Conservation (phyloP, 1,140 invertebrate species). For the Campoletis sonorensis region DNA sequence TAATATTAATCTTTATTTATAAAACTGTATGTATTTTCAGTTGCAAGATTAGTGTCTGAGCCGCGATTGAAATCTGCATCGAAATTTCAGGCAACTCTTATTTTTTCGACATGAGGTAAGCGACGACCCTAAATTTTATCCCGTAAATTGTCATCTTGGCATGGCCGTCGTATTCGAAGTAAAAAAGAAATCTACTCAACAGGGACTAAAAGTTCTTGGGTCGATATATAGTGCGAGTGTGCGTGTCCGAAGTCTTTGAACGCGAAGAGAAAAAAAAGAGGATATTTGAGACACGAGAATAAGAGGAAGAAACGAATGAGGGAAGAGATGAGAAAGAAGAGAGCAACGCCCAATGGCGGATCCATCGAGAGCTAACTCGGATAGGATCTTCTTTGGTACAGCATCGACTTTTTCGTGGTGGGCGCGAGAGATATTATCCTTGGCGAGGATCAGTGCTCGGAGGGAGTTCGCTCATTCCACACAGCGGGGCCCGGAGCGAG, state of each 20-base stretch:
- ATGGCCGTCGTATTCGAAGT: neutral
- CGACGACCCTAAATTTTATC: too few species aligned
- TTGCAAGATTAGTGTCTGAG: too few species aligned
- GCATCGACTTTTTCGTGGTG: constrained; percentile 14
- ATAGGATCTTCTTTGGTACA: constrained; percentile 35
- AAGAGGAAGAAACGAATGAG: constrained; percentile 4
- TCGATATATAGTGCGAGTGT: neutral
- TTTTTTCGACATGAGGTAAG: too few species aligned
- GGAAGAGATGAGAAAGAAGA: constrained; percentile 28
- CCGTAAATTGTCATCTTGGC: too few species aligned
- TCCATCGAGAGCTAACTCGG: constrained; percentile 34
- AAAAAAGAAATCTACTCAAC: neutral
- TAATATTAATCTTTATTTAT: too few species aligned
- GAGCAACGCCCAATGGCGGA: constrained; percentile 64
- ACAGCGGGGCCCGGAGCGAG: constrained; percentile 45
- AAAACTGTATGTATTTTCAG: too few species aligned
- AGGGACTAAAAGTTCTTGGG: neutral
- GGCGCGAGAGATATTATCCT: constrained; percentile 44
- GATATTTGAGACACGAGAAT: neutral
- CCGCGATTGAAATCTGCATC: too few species aligned
- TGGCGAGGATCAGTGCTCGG: constrained; percentile 3
- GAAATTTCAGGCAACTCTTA: too few species aligned
- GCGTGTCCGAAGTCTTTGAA: neutral
- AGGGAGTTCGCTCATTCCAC: constrained; percentile 7
- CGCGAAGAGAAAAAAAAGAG: neutral